Percentiles rank a stretch among this genome's conserved stretches.
These are phyloP conservation scores for Arctia plantaginis DNA, from an alignment of 2,888 invertebrate species.

Conservation along the genomic window DNA sequence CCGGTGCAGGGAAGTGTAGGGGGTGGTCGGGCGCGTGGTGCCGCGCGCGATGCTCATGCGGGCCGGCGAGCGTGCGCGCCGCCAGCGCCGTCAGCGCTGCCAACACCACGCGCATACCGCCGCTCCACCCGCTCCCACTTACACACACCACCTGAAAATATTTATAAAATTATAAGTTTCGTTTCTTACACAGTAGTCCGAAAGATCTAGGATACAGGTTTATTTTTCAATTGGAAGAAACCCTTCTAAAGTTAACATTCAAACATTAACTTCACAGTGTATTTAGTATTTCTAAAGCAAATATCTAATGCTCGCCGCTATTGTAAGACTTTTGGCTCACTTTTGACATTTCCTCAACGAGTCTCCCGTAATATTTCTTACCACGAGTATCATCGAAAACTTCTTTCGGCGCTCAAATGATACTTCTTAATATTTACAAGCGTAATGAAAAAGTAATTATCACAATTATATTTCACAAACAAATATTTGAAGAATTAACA, in stretches of 20 bases:
- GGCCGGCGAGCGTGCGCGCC: constrained; percentile 80
- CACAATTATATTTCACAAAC: no score
- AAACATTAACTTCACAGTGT: neutral
- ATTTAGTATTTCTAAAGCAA: no score
- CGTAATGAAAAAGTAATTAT: no score
- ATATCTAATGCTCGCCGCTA: no score
- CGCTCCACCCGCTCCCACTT: constrained; percentile 74
- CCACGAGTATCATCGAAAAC: no score
- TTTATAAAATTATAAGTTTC: neutral
- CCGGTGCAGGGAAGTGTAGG: constrained; percentile 73
- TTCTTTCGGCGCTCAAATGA: no score
- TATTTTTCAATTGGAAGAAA: neutral
- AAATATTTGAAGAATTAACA: no score
- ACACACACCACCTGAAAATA: constrained; percentile 76
- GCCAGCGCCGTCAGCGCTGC: constrained; percentile 82
- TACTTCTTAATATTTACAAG: no score
- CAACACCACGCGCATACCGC: constrained; percentile 84
- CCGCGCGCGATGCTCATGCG: constrained; percentile 84
- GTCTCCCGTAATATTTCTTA: no score
- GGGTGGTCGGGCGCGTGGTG: constrained; percentile 82
- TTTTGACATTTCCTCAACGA: no score
- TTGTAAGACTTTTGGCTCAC: no score
- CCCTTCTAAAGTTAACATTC: neutral
- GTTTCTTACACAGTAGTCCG: neutral
- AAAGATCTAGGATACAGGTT: neutral